These are phyloP conservation scores for Anarhynchus alexandrinus DNA, from an alignment of 2,113 vertebrate species.

Conservation along the genomic window DNA sequence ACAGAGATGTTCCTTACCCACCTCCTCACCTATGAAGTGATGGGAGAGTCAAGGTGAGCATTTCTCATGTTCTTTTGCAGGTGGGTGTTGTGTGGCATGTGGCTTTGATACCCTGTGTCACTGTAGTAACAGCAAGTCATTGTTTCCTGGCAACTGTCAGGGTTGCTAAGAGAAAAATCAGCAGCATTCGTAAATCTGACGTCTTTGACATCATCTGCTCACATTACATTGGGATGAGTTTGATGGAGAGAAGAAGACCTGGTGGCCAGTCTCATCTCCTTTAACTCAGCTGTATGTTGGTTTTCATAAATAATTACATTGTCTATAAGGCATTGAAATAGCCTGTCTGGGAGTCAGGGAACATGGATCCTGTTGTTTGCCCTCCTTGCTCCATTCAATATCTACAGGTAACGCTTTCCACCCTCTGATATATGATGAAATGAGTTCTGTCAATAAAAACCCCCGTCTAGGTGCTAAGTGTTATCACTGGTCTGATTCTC, in stretches of 20 bases:
- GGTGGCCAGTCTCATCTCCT: neutral
- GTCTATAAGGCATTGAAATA: neutral
- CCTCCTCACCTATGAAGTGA: neutral
- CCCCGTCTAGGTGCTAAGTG: neutral
- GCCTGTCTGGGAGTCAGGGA: neutral
- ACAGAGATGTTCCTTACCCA: neutral
- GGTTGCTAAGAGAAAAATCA: conserved; percentile 14
- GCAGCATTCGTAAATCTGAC: neutral
- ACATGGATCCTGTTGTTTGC: neutral
- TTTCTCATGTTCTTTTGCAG: neutral
- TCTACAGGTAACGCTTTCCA: neutral
- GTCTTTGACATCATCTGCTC: neutral
- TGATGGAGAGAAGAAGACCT: neutral
- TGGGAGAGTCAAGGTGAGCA: neutral
- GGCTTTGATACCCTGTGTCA: conserved; percentile 22
- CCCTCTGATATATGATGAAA: neutral
- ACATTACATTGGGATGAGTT: neutral
- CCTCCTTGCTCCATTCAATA: neutral
- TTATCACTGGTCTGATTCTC: neutral
- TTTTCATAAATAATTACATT: neutral
- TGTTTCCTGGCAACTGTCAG: conserved; percentile 27
- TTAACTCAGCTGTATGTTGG: neutral
- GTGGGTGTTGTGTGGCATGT: neutral
- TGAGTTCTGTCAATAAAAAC: neutral
- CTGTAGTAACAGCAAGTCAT: neutral